Conservation (phyloP, 2,888 invertebrate genomes). For the Pterostichus madidus region DNA sequence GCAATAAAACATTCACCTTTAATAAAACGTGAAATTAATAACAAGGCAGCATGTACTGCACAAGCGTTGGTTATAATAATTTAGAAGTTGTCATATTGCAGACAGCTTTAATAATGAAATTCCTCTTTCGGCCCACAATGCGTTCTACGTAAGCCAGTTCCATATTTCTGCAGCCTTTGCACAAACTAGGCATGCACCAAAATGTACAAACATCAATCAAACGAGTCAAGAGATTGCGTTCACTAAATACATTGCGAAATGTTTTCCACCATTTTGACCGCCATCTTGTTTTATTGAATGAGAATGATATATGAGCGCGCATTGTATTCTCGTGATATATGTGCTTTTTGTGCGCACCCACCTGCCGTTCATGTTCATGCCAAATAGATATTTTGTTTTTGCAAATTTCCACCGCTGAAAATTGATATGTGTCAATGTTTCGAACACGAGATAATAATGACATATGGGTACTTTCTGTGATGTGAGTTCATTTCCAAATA, state of each 20-base stretch:
- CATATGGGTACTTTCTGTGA: slow-evolving; percentile 15
- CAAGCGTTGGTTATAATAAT: slow-evolving; percentile 55
- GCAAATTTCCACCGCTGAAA: slow-evolving; percentile 35
- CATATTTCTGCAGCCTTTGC: slow-evolving; percentile 46
- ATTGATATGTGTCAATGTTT: slow-evolving; percentile 23
- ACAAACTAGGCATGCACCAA: slow-evolving; percentile 52
- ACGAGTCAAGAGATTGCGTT: slow-evolving; percentile 51
- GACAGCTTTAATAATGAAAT: slow-evolving; percentile 59
- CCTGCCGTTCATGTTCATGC: slow-evolving; percentile 4
- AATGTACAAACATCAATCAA: slow-evolving; percentile 55
- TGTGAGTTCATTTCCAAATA: background rate
- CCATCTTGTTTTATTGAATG: slow-evolving; percentile 53
- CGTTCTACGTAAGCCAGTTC: slow-evolving; percentile 46
- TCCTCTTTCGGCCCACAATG: slow-evolving; percentile 57
- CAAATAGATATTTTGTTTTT: slow-evolving; percentile 34
- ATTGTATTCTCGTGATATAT: slow-evolving; percentile 25
- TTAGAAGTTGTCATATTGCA: slow-evolving; percentile 57
- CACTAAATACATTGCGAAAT: slow-evolving; percentile 53
- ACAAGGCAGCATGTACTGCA: slow-evolving; percentile 10
- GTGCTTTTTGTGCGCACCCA: slow-evolving; percentile 25
- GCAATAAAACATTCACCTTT: slow-evolving; percentile 55
- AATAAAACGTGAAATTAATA: slow-evolving; percentile 60
- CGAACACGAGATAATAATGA: slow-evolving; percentile 27
- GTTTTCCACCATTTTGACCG: slow-evolving; percentile 60
- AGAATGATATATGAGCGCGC: slow-evolving; percentile 43